A percentile compares a stretch with the other conserved stretches of the same genome.
phyloP scores from a whole-genome alignment of 2,113 vertebrate species.

The Numenius arquata region DNA sequence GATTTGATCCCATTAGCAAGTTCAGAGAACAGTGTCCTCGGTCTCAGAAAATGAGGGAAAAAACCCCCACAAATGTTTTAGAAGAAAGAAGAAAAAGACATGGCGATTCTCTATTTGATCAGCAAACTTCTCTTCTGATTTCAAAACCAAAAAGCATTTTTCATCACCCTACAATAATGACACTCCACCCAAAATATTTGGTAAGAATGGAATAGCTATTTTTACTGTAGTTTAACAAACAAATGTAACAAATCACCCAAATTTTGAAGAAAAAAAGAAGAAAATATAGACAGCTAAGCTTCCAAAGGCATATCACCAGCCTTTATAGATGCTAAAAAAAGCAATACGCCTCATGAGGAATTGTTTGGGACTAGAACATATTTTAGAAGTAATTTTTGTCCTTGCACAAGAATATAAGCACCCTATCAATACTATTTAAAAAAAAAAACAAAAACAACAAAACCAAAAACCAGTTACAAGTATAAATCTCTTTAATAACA shows the following conservation, averaged over 20 bases:
- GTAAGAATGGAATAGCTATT: not conserved
- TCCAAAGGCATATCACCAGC: not conserved
- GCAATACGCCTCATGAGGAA: not conserved
- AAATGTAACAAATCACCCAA: not conserved
- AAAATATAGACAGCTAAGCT: not conserved
- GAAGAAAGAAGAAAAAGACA: not conserved
- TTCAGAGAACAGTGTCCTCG: not conserved
- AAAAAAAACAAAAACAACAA: no score
- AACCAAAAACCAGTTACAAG: not conserved
- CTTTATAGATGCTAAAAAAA: not conserved
- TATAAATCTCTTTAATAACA: not conserved
- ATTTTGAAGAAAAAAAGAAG: not conserved
- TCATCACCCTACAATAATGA: not conserved
- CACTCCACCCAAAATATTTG: not conserved
- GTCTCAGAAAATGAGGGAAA: not conserved
- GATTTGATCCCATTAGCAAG: constrained; percentile 33
- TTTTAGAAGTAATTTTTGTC: not conserved
- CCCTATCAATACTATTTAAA: not conserved
- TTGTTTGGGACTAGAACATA: not conserved
- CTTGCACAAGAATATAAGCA: not conserved
- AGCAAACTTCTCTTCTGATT: not conserved
- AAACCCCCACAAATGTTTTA: not conserved
- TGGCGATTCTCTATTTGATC: not conserved
- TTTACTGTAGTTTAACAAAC: not conserved
- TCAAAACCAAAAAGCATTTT: not conserved